These are phyloP conservation scores for Verasper variegatus DNA, from an alignment of 2,113 vertebrate genomes.

Conservation along the genomic window DNA sequence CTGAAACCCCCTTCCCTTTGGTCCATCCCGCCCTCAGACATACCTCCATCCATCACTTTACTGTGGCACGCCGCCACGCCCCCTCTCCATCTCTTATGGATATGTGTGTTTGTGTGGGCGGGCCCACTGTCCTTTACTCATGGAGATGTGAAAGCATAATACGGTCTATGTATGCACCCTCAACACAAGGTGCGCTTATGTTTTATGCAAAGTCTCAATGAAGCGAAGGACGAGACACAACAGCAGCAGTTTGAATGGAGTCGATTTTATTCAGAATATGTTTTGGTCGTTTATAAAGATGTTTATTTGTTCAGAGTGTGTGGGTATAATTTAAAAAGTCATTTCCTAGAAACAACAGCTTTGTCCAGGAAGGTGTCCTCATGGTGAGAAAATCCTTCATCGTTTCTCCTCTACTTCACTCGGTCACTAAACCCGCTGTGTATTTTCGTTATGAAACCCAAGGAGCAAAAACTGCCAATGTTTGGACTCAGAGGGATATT, in stretches of 20 bases:
- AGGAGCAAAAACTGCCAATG: background rate
- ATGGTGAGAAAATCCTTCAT: background rate
- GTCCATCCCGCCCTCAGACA: constrained; percentile 36
- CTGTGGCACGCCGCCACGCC: constrained; percentile 62
- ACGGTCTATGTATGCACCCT: constrained; percentile 5
- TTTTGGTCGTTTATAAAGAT: constrained; percentile 7
- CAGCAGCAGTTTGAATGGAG: background rate
- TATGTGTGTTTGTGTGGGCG: constrained; percentile 46
- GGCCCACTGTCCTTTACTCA: constrained; percentile 27
- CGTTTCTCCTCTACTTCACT: background rate
- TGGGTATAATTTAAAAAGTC: background rate
- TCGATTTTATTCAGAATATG: background rate
- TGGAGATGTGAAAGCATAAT: constrained; percentile 44
- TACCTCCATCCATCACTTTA: constrained; percentile 72
- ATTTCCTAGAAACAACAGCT: background rate
- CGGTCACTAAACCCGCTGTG: background rate
- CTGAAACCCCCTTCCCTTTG: constrained; percentile 21
- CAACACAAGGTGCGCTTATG: constrained; percentile 6
- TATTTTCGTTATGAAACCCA: background rate
- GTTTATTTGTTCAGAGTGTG: background rate
- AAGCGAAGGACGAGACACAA: constrained; percentile 15
- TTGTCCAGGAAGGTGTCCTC: background rate
- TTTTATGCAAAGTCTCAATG: constrained; percentile 48
- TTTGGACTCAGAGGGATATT: constrained; percentile 1
- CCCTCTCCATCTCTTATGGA: constrained; percentile 51